Evolutionary conservation across 2,797 vertebrate genomes (phyloP).

Genomic region (Knipowitschia caucasica): DNA sequence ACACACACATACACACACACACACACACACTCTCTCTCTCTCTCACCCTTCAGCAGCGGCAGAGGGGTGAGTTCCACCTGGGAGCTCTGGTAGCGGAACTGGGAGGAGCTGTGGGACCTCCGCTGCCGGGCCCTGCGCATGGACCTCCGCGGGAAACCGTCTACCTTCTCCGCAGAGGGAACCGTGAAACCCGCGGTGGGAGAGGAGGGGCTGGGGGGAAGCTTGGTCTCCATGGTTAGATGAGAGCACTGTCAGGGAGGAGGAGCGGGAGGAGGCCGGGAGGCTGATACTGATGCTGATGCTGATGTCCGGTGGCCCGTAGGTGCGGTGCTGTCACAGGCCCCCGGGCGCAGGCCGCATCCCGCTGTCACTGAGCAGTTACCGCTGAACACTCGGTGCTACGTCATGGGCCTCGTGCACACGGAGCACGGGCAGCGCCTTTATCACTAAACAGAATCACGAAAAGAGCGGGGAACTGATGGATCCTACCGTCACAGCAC

Average conservation of each 20-base stretch:
- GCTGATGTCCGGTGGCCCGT: slow-evolving; percentile 47
- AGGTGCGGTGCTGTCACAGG: slow-evolving; percentile 50
- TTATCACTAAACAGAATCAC: too few relatives aligned
- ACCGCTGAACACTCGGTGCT: too few relatives aligned
- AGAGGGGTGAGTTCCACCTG: slow-evolving; percentile 91
- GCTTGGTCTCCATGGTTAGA: slow-evolving; percentile 78
- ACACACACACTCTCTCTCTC: too few relatives aligned
- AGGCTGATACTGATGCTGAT: slow-evolving; percentile 26
- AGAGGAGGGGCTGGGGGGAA: slow-evolving; percentile 89
- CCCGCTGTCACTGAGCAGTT: too few relatives aligned
- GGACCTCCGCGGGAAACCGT: slow-evolving; percentile 90
- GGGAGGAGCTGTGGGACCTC: slow-evolving; percentile 91
- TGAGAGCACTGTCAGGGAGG: slow-evolving; percentile 29
- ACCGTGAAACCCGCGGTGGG: slow-evolving; percentile 87
- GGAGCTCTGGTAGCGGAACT: slow-evolving; percentile 94
- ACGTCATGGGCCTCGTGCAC: slow-evolving; percentile 76
- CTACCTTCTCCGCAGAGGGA: slow-evolving; percentile 90
- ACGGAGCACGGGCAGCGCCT: too few relatives aligned
- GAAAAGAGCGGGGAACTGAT: too few relatives aligned
- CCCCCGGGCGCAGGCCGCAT: slow-evolving; percentile 50
- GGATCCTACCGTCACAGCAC: too few relatives aligned
- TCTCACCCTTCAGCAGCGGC: slow-evolving; percentile 90
- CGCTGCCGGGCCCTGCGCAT: slow-evolving; percentile 88
- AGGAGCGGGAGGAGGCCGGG: slow-evolving; percentile 1
- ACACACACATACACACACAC: too few relatives aligned